Conservation (phyloP, 2,888 invertebrate genomes). For the Tinea semifulvella region DNA sequence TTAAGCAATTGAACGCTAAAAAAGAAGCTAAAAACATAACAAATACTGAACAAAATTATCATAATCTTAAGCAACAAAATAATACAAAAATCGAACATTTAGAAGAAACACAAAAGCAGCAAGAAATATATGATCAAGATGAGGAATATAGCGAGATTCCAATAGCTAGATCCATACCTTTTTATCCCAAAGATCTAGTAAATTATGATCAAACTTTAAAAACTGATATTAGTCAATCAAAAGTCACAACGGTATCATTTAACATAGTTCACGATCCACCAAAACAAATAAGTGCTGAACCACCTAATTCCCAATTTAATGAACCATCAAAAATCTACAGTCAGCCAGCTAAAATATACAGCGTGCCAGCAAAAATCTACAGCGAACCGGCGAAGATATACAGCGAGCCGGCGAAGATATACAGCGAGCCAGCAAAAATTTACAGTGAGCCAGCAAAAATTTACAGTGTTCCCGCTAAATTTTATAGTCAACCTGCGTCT, state of each 20-base stretch:
- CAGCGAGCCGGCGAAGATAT: conserved; percentile 62
- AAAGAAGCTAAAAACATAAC: conserved; percentile 42
- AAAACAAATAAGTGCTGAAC: conserved; percentile 19
- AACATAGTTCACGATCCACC: conserved; percentile 45
- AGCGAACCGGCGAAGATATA: conserved; percentile 67
- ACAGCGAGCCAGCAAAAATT: conserved; percentile 38
- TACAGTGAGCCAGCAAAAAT: conserved; percentile 57
- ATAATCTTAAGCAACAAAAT: conserved; percentile 61
- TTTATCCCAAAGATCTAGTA: conserved; percentile 31
- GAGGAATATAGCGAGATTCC: conserved; percentile 32
- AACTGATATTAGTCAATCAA: conserved; percentile 32
- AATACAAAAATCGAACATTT: conserved; percentile 32
- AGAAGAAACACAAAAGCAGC: not conserved
- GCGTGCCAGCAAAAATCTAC: conserved; percentile 62
- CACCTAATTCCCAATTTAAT: conserved; percentile 36
- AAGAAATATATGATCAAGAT: conserved; percentile 21
- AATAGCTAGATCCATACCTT: conserved; percentile 32
- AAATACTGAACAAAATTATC: conserved; percentile 33
- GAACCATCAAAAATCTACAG: conserved; percentile 61
- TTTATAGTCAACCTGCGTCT: conserved; percentile 66
- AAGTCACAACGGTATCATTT: conserved; percentile 51
- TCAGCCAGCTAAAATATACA: conserved; percentile 59
- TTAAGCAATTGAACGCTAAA: conserved; percentile 53
- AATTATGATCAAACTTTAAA: conserved; percentile 36
- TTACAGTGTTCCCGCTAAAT: conserved; percentile 68